phyloP scores from a whole-genome alignment of 2,113 vertebrate genomes.

The Pongo pygmaeus region DNA sequence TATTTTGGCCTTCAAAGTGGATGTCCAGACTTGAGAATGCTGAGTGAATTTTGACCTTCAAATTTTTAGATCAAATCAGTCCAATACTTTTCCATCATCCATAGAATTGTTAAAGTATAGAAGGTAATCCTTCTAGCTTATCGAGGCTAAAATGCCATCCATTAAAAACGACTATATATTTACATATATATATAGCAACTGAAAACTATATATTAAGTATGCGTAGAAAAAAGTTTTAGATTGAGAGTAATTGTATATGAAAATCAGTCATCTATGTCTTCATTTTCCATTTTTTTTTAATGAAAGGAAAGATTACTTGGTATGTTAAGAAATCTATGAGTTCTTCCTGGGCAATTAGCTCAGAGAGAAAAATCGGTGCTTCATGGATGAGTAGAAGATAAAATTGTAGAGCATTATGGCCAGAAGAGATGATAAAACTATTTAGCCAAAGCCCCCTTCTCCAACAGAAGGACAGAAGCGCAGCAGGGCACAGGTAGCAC shows the following conservation, averaged over 20 bases:
- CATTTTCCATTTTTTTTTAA: constrained; percentile 42
- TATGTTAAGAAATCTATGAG: not conserved
- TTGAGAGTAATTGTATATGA: not conserved
- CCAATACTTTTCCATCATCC: not conserved
- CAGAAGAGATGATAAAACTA: not conserved
- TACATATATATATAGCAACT: not conserved
- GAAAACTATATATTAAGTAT: not conserved
- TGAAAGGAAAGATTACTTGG: not conserved
- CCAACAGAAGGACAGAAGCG: not conserved
- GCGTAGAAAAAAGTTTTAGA: not conserved
- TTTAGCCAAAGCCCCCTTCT: not conserved
- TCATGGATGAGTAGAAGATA: not conserved
- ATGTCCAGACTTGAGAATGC: not conserved
- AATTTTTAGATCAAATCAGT: not conserved
- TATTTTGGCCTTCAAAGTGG: not conserved
- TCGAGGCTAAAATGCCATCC: not conserved
- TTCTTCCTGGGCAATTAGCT: constrained; percentile 17
- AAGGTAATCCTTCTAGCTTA: constrained; percentile 1
- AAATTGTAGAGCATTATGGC: not conserved
- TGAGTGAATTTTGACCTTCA: constrained; percentile 32
- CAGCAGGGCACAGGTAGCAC: not conserved
- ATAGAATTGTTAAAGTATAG: not conserved
- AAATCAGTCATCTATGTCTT: constrained; percentile 4
- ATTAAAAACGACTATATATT: not conserved
- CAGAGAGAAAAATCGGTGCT: not conserved